Evolutionary conservation across 2,797 vertebrate genomes (phyloP).

Genomic region (Merluccius polli): DNA sequence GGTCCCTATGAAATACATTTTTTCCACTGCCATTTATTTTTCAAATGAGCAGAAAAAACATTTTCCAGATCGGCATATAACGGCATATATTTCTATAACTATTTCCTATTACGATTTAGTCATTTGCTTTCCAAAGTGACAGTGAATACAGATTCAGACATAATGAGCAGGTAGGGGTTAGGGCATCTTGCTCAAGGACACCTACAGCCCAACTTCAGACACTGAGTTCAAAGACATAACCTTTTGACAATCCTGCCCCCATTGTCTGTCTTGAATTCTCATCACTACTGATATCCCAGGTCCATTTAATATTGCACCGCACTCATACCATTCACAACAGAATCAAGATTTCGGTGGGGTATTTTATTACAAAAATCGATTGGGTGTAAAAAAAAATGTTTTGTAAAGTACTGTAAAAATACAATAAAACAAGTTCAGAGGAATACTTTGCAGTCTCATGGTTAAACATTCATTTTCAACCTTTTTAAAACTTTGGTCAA

Average conservation of each 20-base stretch:
- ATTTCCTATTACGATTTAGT: no score
- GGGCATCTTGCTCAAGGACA: no score
- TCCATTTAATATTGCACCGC: not conserved
- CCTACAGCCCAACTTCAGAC: no score
- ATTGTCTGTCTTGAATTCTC: no score
- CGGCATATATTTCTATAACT: no score
- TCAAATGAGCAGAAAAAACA: no score
- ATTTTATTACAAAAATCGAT: conserved; percentile 15
- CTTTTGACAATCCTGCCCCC: no score
- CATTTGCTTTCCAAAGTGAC: no score
- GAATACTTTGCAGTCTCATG: conserved; percentile 38
- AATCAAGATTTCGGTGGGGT: conserved; percentile 3
- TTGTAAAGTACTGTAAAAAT: conserved; percentile 18
- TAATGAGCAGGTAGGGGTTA: not conserved
- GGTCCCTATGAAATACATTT: no score
- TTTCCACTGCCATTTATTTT: no score
- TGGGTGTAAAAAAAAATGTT: conserved; percentile 8
- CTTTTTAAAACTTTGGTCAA: conserved; percentile 16
- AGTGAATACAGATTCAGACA: not conserved
- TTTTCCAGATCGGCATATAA: no score
- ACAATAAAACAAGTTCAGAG: conserved; percentile 8
- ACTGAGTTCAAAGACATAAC: no score
- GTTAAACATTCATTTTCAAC: conserved; percentile 39
- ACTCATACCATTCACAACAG: not conserved
- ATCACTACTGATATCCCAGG: not conserved